Conservation (phyloP, 2,888 invertebrate genomes). For the Hyalella azteca region DNA sequence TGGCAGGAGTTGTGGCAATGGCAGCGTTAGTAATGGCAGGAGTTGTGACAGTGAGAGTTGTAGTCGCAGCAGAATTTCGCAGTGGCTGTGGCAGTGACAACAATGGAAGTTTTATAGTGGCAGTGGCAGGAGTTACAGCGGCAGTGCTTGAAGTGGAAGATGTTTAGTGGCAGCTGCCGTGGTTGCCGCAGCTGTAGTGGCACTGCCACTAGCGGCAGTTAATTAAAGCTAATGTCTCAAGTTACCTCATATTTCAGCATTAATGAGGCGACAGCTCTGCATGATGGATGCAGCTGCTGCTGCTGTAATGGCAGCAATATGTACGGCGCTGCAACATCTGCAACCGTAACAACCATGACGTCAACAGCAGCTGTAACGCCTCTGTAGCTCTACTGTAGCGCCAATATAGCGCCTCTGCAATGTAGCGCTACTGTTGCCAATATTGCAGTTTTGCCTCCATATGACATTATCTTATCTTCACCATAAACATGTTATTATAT, state of each 20-base stretch:
- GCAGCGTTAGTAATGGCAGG: neutral
- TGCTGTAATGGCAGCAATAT: neutral
- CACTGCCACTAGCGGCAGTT: no score
- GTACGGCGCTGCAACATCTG: neutral
- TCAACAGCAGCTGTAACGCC: neutral
- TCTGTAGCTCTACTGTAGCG: neutral
- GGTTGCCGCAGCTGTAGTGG: neutral
- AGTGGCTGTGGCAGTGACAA: neutral
- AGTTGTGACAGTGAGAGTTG: neutral
- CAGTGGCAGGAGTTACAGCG: neutral
- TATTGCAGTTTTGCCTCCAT: no score
- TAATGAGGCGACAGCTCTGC: neutral
- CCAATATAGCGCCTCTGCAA: neutral
- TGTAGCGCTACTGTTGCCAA: no score
- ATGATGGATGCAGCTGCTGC: neutral
- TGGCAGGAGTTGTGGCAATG: neutral
- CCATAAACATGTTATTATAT: no score
- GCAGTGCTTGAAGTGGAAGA: no score
- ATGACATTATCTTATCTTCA: no score
- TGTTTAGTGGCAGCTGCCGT: neutral
- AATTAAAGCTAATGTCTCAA: neutral
- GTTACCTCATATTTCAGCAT: neutral
- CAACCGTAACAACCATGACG: neutral
- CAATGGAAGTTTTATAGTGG: neutral
- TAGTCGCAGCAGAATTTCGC: neutral